Percentiles rank a stretch among this genome's conserved stretches.
These are phyloP conservation scores for Palythoa caribaeorum DNA, from an alignment of 92 coral and sea anemone genomes.

Conservation along the genomic window DNA sequence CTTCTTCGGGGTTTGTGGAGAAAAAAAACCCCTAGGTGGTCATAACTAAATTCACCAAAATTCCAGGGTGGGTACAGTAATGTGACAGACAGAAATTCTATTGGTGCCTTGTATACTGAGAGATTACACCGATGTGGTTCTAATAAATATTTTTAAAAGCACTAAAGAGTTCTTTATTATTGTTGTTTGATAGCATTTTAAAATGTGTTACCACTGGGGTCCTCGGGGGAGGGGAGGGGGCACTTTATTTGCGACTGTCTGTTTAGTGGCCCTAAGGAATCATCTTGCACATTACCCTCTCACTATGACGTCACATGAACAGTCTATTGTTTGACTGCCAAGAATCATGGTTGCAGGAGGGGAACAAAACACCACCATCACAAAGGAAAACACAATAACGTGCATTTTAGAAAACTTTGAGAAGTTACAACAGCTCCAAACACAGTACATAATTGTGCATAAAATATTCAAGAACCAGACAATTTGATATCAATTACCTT, in stretches of 20 bases:
- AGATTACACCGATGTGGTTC: conserved; percentile 1
- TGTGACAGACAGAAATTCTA: conserved; percentile 4
- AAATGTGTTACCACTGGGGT: background rate
- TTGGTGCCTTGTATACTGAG: background rate
- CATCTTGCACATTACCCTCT: background rate
- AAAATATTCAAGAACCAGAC: conserved; percentile 5
- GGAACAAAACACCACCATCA: conserved; percentile 15
- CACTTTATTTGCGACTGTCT: background rate
- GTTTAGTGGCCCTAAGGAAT: background rate
- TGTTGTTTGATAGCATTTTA: background rate
- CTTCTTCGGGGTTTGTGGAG: background rate
- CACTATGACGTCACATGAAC: background rate
- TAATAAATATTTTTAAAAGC: background rate
- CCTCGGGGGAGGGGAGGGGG: conserved; percentile 5
- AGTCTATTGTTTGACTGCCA: background rate
- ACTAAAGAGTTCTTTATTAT: background rate
- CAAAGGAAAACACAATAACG: background rate
- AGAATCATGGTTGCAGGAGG: background rate
- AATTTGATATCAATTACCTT: background rate
- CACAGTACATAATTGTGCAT: conserved; percentile 3
- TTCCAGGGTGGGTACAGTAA: background rate
- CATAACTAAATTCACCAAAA: background rate
- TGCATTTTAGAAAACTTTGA: background rate
- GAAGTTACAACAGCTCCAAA: conserved; percentile 9
- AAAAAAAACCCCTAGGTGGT: background rate